Conservation (phyloP, 2,888 invertebrate genomes). For the Vesta saturnalis region DNA sequence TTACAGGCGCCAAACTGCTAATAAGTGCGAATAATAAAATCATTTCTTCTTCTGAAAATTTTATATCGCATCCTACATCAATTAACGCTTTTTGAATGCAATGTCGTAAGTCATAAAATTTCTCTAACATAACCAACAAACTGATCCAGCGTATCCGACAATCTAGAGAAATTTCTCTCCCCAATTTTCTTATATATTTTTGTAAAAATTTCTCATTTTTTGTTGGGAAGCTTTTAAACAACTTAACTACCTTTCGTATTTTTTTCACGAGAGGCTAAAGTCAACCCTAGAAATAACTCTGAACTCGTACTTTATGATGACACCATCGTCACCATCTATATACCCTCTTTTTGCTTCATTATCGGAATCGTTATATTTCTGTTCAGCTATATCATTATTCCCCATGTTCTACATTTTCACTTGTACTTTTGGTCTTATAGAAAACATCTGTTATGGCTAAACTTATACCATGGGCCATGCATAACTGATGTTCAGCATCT, state of each 20-base stretch:
- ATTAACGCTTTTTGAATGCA: neutral
- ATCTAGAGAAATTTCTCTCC: neutral
- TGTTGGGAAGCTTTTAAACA: conserved; percentile 1
- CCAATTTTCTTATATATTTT: neutral
- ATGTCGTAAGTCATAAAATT: neutral
- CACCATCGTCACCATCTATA: neutral
- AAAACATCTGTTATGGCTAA: conserved; percentile 35
- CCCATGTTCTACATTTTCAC: neutral
- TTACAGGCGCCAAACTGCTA: conserved; percentile 1
- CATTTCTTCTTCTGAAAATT: neutral
- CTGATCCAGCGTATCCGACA: too few species aligned
- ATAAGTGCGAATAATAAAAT: neutral
- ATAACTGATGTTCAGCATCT: conserved; percentile 24
- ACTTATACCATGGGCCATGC: conserved; percentile 30
- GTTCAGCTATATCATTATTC: neutral
- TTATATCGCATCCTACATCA: neutral
- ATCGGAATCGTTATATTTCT: neutral
- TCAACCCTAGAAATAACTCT: conserved; percentile 3
- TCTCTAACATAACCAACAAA: too few species aligned
- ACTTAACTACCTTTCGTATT: conserved; percentile 1
- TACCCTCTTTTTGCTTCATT: neutral
- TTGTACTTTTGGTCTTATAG: conserved; percentile 6
- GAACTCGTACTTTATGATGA: neutral
- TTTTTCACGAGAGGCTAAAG: conserved; percentile 3
- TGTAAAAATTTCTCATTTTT: neutral